These are phyloP conservation scores for Orbicella faveolata DNA, from an alignment of 64 coral and sea anemone species.

Conservation along the genomic window DNA sequence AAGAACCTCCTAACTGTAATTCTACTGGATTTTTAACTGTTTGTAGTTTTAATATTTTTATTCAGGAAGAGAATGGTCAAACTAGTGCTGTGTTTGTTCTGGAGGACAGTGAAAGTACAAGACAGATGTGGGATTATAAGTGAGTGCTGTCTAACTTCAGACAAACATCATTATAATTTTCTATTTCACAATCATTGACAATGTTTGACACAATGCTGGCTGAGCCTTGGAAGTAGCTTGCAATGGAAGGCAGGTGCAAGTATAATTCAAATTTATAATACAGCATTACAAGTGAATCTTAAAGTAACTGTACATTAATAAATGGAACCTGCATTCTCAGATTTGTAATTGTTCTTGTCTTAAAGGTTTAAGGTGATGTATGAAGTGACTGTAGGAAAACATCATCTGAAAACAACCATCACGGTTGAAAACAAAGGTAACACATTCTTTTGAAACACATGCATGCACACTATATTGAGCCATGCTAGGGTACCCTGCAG, in stretches of 20 bases:
- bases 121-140: constrained; percentile 91
- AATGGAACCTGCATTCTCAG: neutral
- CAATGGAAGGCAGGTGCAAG: no score
- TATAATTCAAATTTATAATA: no score
- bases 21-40: neutral
- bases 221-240: no score
- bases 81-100: constrained; percentile 71
- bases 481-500: no score
- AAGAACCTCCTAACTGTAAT: no score
- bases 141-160: neutral
- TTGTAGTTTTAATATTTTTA: neutral
- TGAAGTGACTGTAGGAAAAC: constrained; percentile 70
- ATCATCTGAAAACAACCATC: constrained; percentile 63
- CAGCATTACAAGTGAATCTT: no score
- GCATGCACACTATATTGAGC: neutral
- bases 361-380: constrained; percentile 82
- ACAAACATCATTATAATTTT: no score
- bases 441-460: neutral
- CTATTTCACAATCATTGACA: no score
- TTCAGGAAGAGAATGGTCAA: constrained; percentile 67
- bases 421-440: constrained; percentile 92
- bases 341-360: neutral
- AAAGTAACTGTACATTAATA: no score
- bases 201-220: no score
- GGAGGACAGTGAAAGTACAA: constrained; percentile 66